phyloP scores from a whole-genome alignment of 2,113 vertebrate genomes.

The Caracal caracal region DNA sequence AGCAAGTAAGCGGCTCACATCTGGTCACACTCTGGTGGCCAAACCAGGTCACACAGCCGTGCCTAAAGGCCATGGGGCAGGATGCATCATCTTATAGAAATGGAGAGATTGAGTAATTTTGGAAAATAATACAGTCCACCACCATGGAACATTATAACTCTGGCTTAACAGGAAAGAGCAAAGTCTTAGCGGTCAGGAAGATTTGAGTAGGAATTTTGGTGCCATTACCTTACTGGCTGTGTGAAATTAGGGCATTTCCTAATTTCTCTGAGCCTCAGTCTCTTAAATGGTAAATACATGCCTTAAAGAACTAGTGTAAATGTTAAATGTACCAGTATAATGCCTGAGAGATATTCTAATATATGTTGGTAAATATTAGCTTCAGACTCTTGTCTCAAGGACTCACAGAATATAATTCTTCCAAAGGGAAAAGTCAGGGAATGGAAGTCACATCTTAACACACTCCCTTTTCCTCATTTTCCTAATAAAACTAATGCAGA shows the following conservation, averaged over 20 bases:
- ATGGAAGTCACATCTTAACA: background rate
- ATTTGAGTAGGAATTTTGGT: background rate
- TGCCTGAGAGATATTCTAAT: background rate
- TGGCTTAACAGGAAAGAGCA: background rate
- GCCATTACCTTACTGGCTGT: background rate
- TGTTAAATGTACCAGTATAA: background rate
- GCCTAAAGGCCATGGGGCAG: background rate
- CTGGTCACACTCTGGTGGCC: background rate
- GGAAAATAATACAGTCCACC: background rate
- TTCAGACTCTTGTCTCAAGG: background rate
- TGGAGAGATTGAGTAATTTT: background rate
- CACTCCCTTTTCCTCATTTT: background rate
- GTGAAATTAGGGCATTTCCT: background rate
- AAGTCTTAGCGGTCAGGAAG: background rate
- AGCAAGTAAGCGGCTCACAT: background rate
- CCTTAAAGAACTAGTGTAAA: background rate
- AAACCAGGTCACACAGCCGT: background rate
- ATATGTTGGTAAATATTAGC: background rate
- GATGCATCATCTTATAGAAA: background rate
- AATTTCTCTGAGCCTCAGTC: background rate
- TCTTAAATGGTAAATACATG: background rate
- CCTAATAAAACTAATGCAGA: background rate
- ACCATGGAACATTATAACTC: background rate
- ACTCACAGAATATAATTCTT: constrained; percentile 14
- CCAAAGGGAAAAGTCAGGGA: background rate